phyloP scores from a whole-genome alignment of 2,797 vertebrate species.

The Chaetophractus vellerosus region DNA sequence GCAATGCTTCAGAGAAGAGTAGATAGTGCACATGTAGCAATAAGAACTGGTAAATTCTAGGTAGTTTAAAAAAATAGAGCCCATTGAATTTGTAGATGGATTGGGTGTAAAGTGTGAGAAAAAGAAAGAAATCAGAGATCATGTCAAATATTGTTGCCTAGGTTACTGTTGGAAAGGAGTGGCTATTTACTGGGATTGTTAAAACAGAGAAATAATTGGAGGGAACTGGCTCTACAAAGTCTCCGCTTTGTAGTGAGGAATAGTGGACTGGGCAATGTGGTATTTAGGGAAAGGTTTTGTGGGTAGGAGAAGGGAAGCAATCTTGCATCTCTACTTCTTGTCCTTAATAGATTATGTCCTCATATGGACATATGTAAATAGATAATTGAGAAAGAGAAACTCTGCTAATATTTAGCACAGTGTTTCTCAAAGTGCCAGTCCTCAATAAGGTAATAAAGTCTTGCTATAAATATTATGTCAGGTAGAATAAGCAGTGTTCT shows the following conservation, averaged over 20 bases:
- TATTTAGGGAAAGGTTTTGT: background rate
- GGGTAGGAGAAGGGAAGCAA: background rate
- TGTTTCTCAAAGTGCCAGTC: background rate
- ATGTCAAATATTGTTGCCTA: background rate
- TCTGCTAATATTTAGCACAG: background rate
- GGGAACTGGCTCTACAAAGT: background rate
- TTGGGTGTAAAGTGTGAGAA: background rate
- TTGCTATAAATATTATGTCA: background rate
- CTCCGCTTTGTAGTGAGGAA: background rate
- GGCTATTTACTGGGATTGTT: background rate
- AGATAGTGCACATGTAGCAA: background rate
- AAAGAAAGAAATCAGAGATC: background rate
- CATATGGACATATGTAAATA: background rate
- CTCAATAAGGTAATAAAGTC: background rate
- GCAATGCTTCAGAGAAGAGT: background rate
- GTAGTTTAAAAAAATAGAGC: background rate
- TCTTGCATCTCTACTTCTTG: background rate
- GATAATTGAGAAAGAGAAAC: background rate
- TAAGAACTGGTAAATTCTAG: background rate
- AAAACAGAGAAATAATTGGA: background rate
- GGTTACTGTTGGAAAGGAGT: background rate
- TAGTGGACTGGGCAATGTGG: background rate
- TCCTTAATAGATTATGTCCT: background rate
- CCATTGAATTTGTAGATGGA: background rate
- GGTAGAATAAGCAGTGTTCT: constrained; percentile 18